phyloP scores from a whole-genome alignment of 2,113 vertebrate species.

The Aspiorhynchus laticeps region DNA sequence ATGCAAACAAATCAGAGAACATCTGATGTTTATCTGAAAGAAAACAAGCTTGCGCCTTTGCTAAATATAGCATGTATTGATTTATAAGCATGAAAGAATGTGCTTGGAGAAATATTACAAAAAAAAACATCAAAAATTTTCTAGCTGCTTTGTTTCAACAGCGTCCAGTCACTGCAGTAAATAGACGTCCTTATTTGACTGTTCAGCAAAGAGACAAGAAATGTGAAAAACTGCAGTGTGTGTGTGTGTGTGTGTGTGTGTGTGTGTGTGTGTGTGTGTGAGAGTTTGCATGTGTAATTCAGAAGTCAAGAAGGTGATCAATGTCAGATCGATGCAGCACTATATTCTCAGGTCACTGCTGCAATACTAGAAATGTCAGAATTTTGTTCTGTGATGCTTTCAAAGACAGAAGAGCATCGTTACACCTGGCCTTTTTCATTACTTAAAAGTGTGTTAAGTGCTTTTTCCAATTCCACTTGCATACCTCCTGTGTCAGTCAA shows the following conservation, averaged over 20 bases:
- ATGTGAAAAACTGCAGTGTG: background rate
- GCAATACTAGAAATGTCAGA: slow-evolving; percentile 19
- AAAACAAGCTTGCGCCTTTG: background rate
- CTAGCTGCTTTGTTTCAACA: background rate
- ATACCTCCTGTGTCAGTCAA: no score
- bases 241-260: background rate
- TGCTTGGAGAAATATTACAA: background rate
- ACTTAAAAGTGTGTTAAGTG: background rate
- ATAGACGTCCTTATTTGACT: background rate
- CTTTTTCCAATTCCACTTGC: no score
- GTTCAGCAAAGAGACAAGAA: background rate
- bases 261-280: background rate
- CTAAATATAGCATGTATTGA: slow-evolving; percentile 35
- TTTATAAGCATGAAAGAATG: slow-evolving; percentile 15
- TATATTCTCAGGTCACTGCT: background rate
- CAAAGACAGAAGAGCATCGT: background rate
- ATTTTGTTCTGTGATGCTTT: slow-evolving; percentile 8
- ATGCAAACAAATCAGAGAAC: background rate
- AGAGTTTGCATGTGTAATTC: background rate
- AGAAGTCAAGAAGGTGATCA: slow-evolving; percentile 23
- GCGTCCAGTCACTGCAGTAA: background rate
- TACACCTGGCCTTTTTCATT: background rate
- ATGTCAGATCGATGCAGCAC: slow-evolving; percentile 3
- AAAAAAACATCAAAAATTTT: background rate
- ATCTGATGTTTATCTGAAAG: background rate